Conservation (phyloP, 37 sponge, comb jelly and placozoan genomes). For the Hexactinellida sp. region DNA sequence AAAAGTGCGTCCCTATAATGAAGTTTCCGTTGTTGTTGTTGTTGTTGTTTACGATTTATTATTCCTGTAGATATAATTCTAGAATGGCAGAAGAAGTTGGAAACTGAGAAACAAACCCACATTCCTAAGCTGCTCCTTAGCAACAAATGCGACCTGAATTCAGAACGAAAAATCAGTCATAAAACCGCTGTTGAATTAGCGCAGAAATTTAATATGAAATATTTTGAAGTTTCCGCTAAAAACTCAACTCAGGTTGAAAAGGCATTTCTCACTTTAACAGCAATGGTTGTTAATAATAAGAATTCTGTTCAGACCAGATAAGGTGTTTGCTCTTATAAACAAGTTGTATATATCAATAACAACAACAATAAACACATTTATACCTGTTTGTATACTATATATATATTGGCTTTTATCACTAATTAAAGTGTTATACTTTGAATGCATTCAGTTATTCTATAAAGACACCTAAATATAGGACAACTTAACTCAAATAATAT, state of each 20-base stretch:
- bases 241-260: background rate
- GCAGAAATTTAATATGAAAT: background rate
- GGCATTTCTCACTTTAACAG: conserved; percentile 6
- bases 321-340: too few relatives aligned
- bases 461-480: too few relatives aligned
- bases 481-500: too few relatives aligned
- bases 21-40: too few relatives aligned
- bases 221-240: background rate
- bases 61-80: background rate
- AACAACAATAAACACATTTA: too few relatives aligned
- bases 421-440: too few relatives aligned
- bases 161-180: background rate
- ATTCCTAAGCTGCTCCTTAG: background rate
- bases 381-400: too few relatives aligned
- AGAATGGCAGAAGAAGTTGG: conserved; percentile 7
- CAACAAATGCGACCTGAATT: background rate
- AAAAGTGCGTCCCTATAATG: too few relatives aligned
- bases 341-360: too few relatives aligned
- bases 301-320: background rate
- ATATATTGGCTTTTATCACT: too few relatives aligned
- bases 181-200: background rate
- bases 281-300: background rate
- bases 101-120: background rate
- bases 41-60: background rate
- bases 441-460: too few relatives aligned